Percentiles rank a stretch among this genome's conserved stretches.
phyloP scores from a whole-genome alignment of 2,113 vertebrate species.

The Pachypanchax playfairii region DNA sequence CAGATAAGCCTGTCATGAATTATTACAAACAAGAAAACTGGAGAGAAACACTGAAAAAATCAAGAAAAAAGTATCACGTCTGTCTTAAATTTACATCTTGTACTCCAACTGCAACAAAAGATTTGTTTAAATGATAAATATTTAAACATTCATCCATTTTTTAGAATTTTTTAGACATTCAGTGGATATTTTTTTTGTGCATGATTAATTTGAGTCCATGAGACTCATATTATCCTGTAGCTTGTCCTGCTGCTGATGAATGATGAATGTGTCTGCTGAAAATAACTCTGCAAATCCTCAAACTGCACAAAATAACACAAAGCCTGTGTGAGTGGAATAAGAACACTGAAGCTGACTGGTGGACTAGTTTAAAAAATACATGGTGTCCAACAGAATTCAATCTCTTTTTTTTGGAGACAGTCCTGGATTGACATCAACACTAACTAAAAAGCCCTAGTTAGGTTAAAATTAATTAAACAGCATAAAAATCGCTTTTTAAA shows the following conservation, averaged over 20 bases:
- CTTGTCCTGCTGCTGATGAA: constrained; percentile 28
- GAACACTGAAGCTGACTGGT: constrained; percentile 33
- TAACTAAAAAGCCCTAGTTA: constrained; percentile 3
- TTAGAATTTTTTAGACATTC: constrained; percentile 36
- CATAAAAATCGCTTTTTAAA: neutral
- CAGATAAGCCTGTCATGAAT: constrained; percentile 44
- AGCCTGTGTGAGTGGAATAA: constrained; percentile 49
- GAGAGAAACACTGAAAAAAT: constrained; percentile 26
- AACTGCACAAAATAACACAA: constrained; percentile 33
- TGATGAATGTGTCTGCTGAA: constrained; percentile 15
- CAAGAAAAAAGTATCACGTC: constrained; percentile 40
- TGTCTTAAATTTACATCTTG: constrained; percentile 55
- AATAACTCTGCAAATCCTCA: constrained; percentile 27
- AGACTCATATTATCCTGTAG: constrained; percentile 21
- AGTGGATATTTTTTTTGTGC: constrained; percentile 12
- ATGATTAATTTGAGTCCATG: constrained; percentile 13
- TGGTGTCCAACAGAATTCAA: constrained; percentile 34
- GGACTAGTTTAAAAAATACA: constrained; percentile 51
- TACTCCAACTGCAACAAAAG: constrained; percentile 49
- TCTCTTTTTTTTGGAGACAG: constrained; percentile 26
- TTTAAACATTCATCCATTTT: constrained; percentile 45
- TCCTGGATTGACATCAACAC: constrained; percentile 18
- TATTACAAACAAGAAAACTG: constrained; percentile 39
- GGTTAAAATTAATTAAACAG: neutral
- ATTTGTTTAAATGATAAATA: constrained; percentile 26